Evolutionary conservation across 1,140 invertebrate species (phyloP).

Genomic region (Drosophila virilis): DNA sequence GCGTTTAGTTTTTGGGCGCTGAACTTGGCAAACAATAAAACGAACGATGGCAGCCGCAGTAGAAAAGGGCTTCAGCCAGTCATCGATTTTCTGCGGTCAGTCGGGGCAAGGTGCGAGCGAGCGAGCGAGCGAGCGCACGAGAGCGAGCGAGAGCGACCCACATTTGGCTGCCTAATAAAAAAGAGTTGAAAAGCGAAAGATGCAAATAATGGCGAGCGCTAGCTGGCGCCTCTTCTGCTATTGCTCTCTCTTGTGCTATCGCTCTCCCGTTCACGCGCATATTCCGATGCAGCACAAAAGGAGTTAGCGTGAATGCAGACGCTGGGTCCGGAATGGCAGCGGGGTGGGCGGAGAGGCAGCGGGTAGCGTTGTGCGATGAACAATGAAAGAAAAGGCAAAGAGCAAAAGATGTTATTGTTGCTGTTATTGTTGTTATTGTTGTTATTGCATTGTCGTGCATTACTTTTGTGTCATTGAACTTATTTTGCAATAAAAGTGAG

Average conservation of each 20-base stretch:
- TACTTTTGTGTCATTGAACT: slow-evolving; percentile 82
- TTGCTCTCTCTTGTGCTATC: slow-evolving; percentile 2
- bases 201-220: slow-evolving; percentile 64
- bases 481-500: slow-evolving; percentile 68
- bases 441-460: slow-evolving; percentile 63
- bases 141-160: slow-evolving; percentile 47
- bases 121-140: slow-evolving; percentile 2
- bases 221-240: slow-evolving; percentile 20
- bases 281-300: slow-evolving; percentile 36
- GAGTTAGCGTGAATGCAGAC: slow-evolving; percentile 35
- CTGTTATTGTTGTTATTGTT: slow-evolving; percentile 18
- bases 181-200: slow-evolving; percentile 78
- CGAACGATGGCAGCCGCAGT: slow-evolving; percentile 29
- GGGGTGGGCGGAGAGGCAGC: slow-evolving; percentile 15
- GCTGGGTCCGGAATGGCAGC: not conserved
- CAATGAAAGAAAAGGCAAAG: slow-evolving; percentile 54
- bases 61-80: slow-evolving; percentile 27
- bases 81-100: slow-evolving; percentile 81
- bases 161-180: slow-evolving; percentile 51
- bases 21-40: slow-evolving; percentile 75
- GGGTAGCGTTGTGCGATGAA: slow-evolving; percentile 53
- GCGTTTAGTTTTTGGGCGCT: slow-evolving; percentile 79
- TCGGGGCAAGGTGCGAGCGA: slow-evolving; percentile 33
- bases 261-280: slow-evolving; percentile 11
- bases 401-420: slow-evolving; percentile 74